Evolutionary conservation across 2,113 vertebrate genomes (phyloP).

Genomic region (Sylvilagus bachmani): DNA sequence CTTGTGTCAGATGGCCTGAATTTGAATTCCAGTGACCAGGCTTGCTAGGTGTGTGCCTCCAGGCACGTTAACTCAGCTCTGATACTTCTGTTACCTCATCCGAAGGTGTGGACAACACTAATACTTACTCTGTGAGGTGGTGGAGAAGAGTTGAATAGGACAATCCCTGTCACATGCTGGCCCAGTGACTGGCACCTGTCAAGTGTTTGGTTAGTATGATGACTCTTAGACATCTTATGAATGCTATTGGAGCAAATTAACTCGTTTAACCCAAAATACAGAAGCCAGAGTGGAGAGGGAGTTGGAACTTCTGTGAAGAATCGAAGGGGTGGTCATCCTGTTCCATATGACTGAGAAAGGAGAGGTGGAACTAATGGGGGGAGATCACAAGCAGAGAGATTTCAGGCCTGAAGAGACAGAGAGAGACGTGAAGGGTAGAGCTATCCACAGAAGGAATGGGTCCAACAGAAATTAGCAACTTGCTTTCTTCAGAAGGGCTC

Average conservation of each 20-base stretch:
- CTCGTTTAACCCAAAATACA: neutral
- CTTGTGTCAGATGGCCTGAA: neutral
- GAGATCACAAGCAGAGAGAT: neutral
- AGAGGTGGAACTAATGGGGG: neutral
- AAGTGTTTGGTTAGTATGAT: neutral
- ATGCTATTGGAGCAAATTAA: accelerated
- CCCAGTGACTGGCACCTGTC: neutral
- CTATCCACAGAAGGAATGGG: neutral
- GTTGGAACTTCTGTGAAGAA: neutral
- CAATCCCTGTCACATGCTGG: neutral
- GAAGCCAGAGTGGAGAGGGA: too few species aligned
- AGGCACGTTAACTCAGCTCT: neutral
- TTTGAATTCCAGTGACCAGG: neutral
- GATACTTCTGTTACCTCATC: neutral
- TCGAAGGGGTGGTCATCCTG: neutral
- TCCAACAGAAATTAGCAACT: neutral
- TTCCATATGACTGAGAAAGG: neutral
- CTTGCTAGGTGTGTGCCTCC: neutral
- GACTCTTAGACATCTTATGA: neutral
- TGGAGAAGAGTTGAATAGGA: neutral
- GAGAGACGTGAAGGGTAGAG: neutral
- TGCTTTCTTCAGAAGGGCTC: neutral
- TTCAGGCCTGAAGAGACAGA: conserved; percentile 11
- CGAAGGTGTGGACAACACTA: neutral
- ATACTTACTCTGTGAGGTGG: neutral